Evolutionary conservation across 2,888 invertebrate species (phyloP), one percentile per base, ranked within the genome.

Genomic region (Euphydryas editha): DNA sequence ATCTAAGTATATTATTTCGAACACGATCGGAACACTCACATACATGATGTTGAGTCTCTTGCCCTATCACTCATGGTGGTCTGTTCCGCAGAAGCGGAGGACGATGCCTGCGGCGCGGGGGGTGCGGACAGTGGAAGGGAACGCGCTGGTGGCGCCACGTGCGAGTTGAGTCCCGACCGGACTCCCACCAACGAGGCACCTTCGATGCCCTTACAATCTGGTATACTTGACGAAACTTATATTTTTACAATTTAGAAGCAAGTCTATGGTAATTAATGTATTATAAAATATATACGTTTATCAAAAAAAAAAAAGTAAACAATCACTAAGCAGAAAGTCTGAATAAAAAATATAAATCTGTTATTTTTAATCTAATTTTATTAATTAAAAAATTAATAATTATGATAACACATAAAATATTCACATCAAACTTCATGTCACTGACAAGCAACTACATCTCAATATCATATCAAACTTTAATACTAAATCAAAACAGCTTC

Each of bases 171-270:
- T 84, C 92, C 89, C 75, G 92, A 93, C 78, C 79, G 89, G 88
- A 93, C 93, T 49, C 93, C 93, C 77, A 93, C 92, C 91, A 93
- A 93, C 92, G 92, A 92, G 78, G 84, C 75, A 76, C 92, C 91
- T 78, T 92, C 82, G 87, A 90, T 77, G 89, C 89, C 85, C 88
- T 92, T 88, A 90, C 92, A 85, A 86, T 92, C 82, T 91, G 92
- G 92, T 91, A 75, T 13, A 30, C 17, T 30, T 2, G 5, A 30
- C 30, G 30, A 30, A 30, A 30, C 4, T 30, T 30, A 5, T 30
- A 11, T 39, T 39, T 6, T 15, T 44, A n/a, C 2, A 44, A 36
- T 6, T 8, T 8, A 6, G 8, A 36, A 36, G 4, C 36, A 36
- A 36, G 4, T 36, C 8, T 36, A 6, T 6, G 36, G 36, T 36